Evolutionary conservation across 1,140 invertebrate genomes (phyloP).

Genomic region (Drosophila novamexicana): DNA sequence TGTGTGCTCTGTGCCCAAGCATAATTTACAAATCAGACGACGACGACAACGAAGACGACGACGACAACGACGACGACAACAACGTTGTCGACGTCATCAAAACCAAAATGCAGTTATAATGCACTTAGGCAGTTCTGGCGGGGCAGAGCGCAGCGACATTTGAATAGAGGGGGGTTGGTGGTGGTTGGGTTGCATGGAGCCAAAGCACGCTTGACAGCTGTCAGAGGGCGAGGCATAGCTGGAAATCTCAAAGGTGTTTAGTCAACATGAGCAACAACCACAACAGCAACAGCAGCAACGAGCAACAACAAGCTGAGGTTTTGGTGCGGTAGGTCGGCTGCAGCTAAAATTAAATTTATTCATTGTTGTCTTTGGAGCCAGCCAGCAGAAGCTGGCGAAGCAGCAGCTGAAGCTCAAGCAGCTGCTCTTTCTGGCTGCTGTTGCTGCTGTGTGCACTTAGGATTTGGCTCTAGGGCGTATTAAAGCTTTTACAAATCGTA

Average conservation of each 20-base stretch:
- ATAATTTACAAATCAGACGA: constrained; percentile 75
- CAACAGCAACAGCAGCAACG: constrained; percentile 36
- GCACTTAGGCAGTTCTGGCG: constrained; percentile 54
- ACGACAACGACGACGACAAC: constrained; percentile 42
- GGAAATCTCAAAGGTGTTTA: constrained; percentile 77
- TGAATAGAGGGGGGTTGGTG: not conserved
- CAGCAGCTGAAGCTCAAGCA: constrained; percentile 41
- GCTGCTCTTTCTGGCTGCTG: constrained; percentile 27
- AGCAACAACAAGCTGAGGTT: constrained; percentile 47
- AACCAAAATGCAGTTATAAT: constrained; percentile 82
- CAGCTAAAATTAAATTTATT: constrained; percentile 81
- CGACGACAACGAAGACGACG: not conserved
- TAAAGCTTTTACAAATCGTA: constrained; percentile 79
- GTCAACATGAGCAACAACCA: constrained; percentile 74
- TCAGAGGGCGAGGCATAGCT: constrained; percentile 68
- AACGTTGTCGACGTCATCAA: constrained; percentile 77
- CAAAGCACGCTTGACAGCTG: constrained; percentile 70
- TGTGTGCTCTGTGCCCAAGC: constrained; percentile 43
- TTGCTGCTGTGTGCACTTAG: constrained; percentile 67
- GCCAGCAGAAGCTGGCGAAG: constrained; percentile 24
- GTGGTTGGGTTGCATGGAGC: constrained; percentile 31
- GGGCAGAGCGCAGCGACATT: not conserved
- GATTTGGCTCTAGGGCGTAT: constrained; percentile 78
- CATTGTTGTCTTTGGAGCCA: constrained; percentile 72
- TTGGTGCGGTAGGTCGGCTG: constrained; percentile 76